These are phyloP conservation scores for Hesperia comma DNA, from an alignment of 2,888 invertebrate genomes.

Conservation along the genomic window DNA sequence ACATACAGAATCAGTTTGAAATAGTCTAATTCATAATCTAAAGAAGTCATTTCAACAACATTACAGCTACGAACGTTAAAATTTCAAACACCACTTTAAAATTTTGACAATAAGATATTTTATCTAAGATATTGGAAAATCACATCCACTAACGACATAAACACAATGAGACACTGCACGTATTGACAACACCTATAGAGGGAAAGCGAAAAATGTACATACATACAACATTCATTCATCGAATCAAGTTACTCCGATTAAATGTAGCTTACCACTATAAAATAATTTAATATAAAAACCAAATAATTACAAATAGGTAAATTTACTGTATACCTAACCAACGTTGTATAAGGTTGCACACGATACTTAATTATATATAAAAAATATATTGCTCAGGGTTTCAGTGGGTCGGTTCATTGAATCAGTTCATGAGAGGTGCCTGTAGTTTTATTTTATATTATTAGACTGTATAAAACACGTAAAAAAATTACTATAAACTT, in stretches of 20 bases:
- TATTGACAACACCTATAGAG: constrained; percentile 74
- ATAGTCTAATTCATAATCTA: constrained; percentile 51
- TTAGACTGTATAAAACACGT: constrained; percentile 50
- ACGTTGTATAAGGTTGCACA: constrained; percentile 73
- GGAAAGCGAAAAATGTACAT: constrained; percentile 73
- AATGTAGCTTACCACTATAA: constrained; percentile 57
- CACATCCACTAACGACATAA: constrained; percentile 69
- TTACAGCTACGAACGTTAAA: constrained; percentile 52
- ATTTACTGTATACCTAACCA: constrained; percentile 73
- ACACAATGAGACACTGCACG: constrained; percentile 67
- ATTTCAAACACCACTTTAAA: constrained; percentile 48
- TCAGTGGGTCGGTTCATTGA: constrained; percentile 78
- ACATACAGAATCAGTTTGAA: constrained; percentile 51
- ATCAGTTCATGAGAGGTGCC: constrained; percentile 72
- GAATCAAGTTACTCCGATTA: constrained; percentile 48
- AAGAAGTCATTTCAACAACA: constrained; percentile 52
- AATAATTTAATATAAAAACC: constrained; percentile 69
- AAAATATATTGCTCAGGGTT: constrained; percentile 82
- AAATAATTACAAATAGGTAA: constrained; percentile 74
- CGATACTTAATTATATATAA: constrained; percentile 80
- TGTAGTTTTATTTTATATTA: constrained; percentile 52
- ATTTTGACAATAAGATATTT: constrained; percentile 52
- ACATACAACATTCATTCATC: constrained; percentile 69
- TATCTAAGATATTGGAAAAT: constrained; percentile 67
- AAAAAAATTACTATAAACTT: constrained; percentile 43